Conservation (phyloP, 2,888 invertebrate species). For the Nematopogon swammerdamellus region DNA sequence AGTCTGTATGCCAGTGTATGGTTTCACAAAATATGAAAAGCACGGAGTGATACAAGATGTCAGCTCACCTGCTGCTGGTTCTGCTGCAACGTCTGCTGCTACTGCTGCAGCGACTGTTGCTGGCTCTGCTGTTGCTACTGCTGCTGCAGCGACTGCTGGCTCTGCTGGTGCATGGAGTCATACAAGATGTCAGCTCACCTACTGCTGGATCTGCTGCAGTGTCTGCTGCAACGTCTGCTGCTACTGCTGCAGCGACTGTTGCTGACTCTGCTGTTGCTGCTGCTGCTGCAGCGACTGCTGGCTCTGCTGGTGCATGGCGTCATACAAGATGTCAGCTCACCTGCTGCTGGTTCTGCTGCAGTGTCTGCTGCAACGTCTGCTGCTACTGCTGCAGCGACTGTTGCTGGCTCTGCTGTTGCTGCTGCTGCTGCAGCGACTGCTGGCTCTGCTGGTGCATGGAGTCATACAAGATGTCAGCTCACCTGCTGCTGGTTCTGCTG, state of each 20-base stretch:
- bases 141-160: slow-evolving; percentile 7
- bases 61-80: no score
- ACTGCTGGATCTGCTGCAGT: slow-evolving; percentile 23
- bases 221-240: slow-evolving; percentile 25
- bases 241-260: slow-evolving; percentile 12
- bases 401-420: no score
- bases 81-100: no score
- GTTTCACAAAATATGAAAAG: no score
- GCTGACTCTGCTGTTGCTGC: slow-evolving; percentile 18
- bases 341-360: slow-evolving; percentile 21
- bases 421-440: no score
- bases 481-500: slow-evolving; percentile 48
- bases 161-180: slow-evolving; percentile 14
- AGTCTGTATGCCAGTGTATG: no score
- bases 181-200: slow-evolving; percentile 27
- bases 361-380: slow-evolving; percentile 27
- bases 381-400: no score
- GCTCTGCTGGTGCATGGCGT: slow-evolving; percentile 28
- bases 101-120: neutral
- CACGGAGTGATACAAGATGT: no score
- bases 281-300: no score
- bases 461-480: no score
- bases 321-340: no score
- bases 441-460: no score
- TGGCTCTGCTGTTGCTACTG: neutral